Base-by-base conservation (phyloP, 2,888 invertebrate genomes). In the Bimastos eiseni region DNA sequence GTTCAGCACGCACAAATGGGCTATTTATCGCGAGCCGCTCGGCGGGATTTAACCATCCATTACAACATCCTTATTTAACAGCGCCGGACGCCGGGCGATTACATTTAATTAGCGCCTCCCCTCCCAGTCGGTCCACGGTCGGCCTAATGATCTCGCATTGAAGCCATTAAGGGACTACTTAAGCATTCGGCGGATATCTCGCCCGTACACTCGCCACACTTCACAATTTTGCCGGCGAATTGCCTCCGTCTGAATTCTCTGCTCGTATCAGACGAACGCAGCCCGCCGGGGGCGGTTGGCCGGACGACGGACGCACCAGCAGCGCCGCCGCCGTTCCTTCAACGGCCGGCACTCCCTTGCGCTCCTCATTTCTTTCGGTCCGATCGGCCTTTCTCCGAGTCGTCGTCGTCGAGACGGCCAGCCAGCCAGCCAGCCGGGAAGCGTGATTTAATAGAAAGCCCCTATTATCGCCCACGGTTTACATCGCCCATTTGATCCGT, bases 1-100 rank as follows among this genome's bases (percentile, higher is more conserved):
- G 86, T 86, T 86, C 86, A 86, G 86, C 86, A 86, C 86, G 86
- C 86, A 86, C 86, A 86, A 86, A 86, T 86, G 86, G 86, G 36
- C 86, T 34, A 86, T 86, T 86, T 86, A 86, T 86, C 86, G 86
- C 86, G 86, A 37, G 86, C 86, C 86, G 70, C 70, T 70, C 70
- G 70, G 70, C 70, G 70, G 70, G 70, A 70, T 70, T 70, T 70
- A 70, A 70, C 70, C 70, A 70, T 70, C 70, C 70, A 70, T 70
- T 70, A 70, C 70, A 70, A 70, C 70, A 70, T 70, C 70, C 70
- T 70, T 70, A 70, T 70, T 70, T 70, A 70, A 70, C 70, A 70
- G 70, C 70, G 70, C 70, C 70, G 70, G 70, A 70, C 70, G 70
- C 70, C 70, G 70, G 70, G 70, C 70, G 70, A 70, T 70, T 70